Evolutionary conservation across 2,888 invertebrate species (phyloP).

Genomic region (Aphidius colemani): DNA sequence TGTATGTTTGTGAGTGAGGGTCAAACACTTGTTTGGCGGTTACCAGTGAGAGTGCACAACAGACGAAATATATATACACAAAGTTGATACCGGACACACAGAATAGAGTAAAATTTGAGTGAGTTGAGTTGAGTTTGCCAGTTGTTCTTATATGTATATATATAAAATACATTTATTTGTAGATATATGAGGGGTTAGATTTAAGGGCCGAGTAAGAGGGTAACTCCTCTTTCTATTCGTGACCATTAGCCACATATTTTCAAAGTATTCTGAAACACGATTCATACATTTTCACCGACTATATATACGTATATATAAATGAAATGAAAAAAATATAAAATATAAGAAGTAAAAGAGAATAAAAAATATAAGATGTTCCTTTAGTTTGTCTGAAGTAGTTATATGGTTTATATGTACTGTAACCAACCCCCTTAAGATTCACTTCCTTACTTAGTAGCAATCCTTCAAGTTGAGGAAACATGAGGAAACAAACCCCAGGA

Average conservation of each 20-base stretch:
- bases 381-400: not conserved
- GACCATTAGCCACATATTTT: conserved; percentile 55
- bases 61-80: conserved; percentile 14
- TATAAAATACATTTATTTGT: too few relatives aligned
- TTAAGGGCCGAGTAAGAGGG: conserved; percentile 46
- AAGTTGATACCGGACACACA: too few relatives aligned
- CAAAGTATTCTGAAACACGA: conserved; percentile 57
- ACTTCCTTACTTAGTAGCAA: conserved; percentile 24
- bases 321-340: conserved; percentile 47
- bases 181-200: conserved; percentile 44
- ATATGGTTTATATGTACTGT: conserved; percentile 30
- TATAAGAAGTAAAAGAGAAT: too few relatives aligned
- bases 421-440: conserved; percentile 31
- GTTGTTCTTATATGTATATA: conserved; percentile 10
- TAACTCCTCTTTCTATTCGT: conserved; percentile 45
- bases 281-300: conserved; percentile 54
- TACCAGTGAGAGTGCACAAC: conserved; percentile 18
- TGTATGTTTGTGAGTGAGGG: not conserved
- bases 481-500: too few relatives aligned
- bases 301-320: conserved; percentile 37
- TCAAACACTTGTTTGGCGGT: conserved; percentile 17
- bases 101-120: conserved; percentile 26
- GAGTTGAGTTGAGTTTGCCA: conserved; percentile 38
- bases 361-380: too few relatives aligned
- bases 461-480: too few relatives aligned